Conservation (phyloP, 1,140 invertebrate species). For the Zaprionus ghesquierei region DNA sequence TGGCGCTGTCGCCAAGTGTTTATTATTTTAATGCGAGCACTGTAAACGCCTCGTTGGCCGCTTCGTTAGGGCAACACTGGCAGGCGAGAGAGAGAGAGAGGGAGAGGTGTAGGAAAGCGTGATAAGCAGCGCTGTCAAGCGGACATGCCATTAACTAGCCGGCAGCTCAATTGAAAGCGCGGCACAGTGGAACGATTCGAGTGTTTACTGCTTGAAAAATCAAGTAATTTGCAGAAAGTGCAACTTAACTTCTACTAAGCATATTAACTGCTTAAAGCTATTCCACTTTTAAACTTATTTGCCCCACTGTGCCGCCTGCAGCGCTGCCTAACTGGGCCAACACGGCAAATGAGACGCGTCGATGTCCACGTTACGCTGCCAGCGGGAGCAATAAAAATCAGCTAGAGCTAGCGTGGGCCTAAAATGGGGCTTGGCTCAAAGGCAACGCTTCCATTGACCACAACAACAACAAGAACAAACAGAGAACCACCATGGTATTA, state of each 20-base stretch:
- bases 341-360: constrained; percentile 2
- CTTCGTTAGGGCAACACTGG: background rate
- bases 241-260: background rate
- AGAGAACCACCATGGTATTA: constrained; percentile 21
- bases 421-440: background rate
- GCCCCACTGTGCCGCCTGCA: background rate
- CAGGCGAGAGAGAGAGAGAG: background rate
- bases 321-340: constrained; percentile 45
- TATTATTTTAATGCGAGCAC: constrained; percentile 65
- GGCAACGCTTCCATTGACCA: constrained; percentile 17
- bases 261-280: too few species aligned
- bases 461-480: constrained; percentile 7
- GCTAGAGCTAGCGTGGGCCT: constrained; percentile 23
- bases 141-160: constrained; percentile 19
- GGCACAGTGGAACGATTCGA: background rate
- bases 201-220: background rate
- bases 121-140: background rate
- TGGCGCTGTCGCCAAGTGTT: constrained; percentile 57
- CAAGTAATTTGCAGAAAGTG: too few species aligned
- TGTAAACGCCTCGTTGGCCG: constrained; percentile 28
- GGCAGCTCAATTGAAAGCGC: background rate
- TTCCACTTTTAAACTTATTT: background rate
- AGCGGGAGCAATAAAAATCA: constrained; percentile 31
- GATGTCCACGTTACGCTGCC: constrained; percentile 11
- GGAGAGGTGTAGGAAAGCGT: background rate